Base-by-base conservation (phyloP, 1,140 invertebrate genomes). In the Drosophila navojoa region DNA sequence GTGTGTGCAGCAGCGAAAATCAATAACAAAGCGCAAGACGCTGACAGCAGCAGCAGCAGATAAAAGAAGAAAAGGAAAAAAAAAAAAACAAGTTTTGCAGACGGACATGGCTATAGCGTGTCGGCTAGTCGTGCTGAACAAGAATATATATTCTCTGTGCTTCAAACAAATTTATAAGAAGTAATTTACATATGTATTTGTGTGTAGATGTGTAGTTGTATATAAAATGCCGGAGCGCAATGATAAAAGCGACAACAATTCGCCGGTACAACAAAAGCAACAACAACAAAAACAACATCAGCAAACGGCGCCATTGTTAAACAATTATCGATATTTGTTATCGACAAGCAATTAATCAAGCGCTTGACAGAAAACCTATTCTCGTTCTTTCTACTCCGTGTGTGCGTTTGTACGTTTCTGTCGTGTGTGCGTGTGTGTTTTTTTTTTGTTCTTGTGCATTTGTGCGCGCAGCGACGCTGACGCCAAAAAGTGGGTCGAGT, bases 1-100 rank as follows among this genome's bases (percentile, higher is more conserved):
- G 71, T 63, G 66, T 58, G 44, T 61, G 63, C 66, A 47, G 52
- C 58, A 69, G 60, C 82, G 71, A 86, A 85, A 81, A 85, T 85
- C 81, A 86, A 85, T 84, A 84, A 70, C 67, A 69, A 69, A 69
- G 64, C 54, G 49, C 40, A 64, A 71, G 42, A 45, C 55, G 49
- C 54, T 53, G 16, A 29, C n/a, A 32, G 49, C 27, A 25, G 44
- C n/a, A 58, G 57, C 45, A 25, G 44, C 44, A 62, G 25, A 61
- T 58, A 71, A 59, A 50, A 44, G n/a, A n/a, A 53, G 42, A 4
- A 2, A 55, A 58, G 42, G 75, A 71, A 40, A 44, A 55, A 53
- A 64, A 32, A 10, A 61, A 77, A 77, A 77, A 50, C 38, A 45
- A 54, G 52, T 54, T 54, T 54, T 35, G 29, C 29, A 25, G 49